phyloP scores from a whole-genome alignment of 2,797 vertebrate genomes.

The Ptychobarbus kaznakovi region DNA sequence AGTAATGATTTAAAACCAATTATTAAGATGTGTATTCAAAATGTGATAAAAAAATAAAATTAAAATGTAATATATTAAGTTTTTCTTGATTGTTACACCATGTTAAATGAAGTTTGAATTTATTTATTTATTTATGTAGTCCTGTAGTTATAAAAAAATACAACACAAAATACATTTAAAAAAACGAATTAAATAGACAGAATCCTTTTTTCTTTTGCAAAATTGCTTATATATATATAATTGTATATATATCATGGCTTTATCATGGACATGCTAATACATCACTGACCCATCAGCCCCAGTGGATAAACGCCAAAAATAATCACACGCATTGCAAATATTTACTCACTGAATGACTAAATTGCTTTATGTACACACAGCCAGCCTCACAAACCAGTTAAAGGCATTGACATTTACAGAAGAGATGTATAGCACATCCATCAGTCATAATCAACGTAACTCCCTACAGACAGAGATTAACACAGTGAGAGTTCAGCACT shows the following conservation, averaged over 20 bases:
- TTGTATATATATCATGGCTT: too few species aligned
- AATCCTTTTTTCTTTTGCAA: neutral
- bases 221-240: too few species aligned
- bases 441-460: neutral
- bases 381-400: slow-evolving; percentile 10
- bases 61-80: too few species aligned
- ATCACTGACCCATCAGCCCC: neutral
- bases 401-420: slow-evolving; percentile 43
- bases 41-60: neutral
- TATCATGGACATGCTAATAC: neutral
- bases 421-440: slow-evolving; percentile 5
- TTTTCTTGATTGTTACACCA: too few species aligned
- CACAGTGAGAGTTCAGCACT: slow-evolving; percentile 39
- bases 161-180: too few species aligned
- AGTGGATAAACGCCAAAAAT: neutral
- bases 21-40: neutral
- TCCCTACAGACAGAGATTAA: slow-evolving; percentile 35
- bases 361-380: slow-evolving; percentile 17
- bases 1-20: neutral
- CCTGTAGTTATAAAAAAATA: too few species aligned
- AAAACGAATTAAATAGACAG: neutral
- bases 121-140: neutral
- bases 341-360: slow-evolving; percentile 7
- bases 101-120: too few species aligned
- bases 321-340: slow-evolving; percentile 1